Conservation (phyloP, 2,888 invertebrate species). For the Mythimna vitellina region DNA sequence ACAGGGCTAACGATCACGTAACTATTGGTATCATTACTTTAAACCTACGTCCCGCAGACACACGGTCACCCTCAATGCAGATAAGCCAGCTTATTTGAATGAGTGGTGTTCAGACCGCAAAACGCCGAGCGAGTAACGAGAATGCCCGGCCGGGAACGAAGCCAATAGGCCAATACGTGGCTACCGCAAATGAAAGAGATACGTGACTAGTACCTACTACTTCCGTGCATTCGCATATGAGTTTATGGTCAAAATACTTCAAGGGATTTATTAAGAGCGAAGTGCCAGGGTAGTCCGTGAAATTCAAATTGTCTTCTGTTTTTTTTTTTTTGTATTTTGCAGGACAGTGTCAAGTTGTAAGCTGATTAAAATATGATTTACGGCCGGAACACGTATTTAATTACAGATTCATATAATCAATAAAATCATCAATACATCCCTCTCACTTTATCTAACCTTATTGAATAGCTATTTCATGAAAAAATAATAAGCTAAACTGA, state of each 20-base stretch:
- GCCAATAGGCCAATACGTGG: slow-evolving; percentile 69
- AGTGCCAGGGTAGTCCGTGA: no score
- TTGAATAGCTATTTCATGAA: no score
- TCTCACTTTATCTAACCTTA: no score
- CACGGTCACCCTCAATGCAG: slow-evolving; percentile 60
- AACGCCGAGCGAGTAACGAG: slow-evolving; percentile 72
- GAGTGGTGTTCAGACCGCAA: slow-evolving; percentile 75
- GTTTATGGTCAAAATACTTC: slow-evolving; percentile 17
- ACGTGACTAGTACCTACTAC: slow-evolving; percentile 68
- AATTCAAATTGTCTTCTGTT: no score
- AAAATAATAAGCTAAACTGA: no score
- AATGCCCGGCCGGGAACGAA: slow-evolving; percentile 42
- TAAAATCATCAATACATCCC: no score
- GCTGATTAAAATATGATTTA: no score
- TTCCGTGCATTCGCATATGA: slow-evolving; percentile 33
- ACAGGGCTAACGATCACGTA: slow-evolving; percentile 41
- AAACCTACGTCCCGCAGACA: slow-evolving; percentile 34
- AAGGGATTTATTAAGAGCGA: slow-evolving; percentile 5
- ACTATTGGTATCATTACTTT: slow-evolving; percentile 49
- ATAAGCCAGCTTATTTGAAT: slow-evolving; percentile 76
- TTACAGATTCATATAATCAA: no score
- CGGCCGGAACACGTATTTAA: no score
- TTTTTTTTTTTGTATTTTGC: no score
- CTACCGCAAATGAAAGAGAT: slow-evolving; percentile 74
- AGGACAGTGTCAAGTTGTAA: no score